Conservation (phyloP, 2,113 vertebrate species). For the Passer domesticus region DNA sequence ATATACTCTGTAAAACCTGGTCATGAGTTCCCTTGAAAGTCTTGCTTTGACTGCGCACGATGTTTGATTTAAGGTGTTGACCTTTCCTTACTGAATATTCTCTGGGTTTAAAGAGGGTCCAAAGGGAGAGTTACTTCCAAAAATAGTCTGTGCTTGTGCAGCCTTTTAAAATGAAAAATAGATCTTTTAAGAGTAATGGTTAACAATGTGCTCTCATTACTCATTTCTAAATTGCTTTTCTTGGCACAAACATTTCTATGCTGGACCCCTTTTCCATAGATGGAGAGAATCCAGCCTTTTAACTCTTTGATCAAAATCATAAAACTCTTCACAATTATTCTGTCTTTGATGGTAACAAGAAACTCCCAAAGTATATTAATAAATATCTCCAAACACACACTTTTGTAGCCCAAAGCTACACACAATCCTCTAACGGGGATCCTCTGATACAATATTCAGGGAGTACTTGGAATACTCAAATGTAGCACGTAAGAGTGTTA, state of each 20-base stretch:
- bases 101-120: conserved; percentile 5
- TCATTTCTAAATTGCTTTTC: conserved; percentile 57
- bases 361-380: not conserved
- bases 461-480: not conserved
- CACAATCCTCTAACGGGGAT: not conserved
- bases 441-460: not conserved
- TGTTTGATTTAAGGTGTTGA: conserved; percentile 24
- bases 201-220: conserved; percentile 26
- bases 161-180: conserved; percentile 52
- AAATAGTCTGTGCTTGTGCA: conserved; percentile 19
- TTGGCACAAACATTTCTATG: not conserved
- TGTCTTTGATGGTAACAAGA: not conserved
- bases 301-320: not conserved
- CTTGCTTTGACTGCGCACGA: not conserved
- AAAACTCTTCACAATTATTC: conserved; percentile 13
- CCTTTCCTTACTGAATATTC: conserved; percentile 17
- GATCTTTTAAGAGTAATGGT: conserved; percentile 24
- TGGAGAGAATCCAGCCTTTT: conserved; percentile 27
- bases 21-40: not conserved
- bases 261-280: not conserved
- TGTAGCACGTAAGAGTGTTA: not conserved
- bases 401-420: not conserved
- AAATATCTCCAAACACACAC: not conserved
- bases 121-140: conserved; percentile 9
- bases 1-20: not conserved